Percentiles rank a stretch among this genome's conserved stretches.
phyloP scores from a whole-genome alignment of 35 echinoderm and acorn worm genomes.

The Ophioderma brevispina region DNA sequence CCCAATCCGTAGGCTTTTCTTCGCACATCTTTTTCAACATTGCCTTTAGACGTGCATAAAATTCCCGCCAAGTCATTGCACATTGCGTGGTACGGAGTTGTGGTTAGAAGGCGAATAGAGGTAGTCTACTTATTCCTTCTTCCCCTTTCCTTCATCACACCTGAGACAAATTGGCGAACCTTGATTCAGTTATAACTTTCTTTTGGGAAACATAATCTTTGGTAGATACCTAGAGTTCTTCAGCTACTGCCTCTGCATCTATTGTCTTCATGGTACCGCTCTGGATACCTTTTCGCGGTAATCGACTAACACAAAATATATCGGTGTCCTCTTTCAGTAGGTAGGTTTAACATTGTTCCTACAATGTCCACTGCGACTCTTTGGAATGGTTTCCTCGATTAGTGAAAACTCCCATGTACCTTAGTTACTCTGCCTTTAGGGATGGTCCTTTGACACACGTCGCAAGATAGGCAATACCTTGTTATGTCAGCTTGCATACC shows the following conservation, averaged over 20 bases:
- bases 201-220: too few species aligned
- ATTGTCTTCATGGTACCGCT: conserved; percentile 37
- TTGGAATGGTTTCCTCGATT: conserved; percentile 35
- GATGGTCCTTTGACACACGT: conserved; percentile 44
- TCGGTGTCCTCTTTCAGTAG: conserved; percentile 20
- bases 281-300: conserved; percentile 1
- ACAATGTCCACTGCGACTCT: conserved; percentile 55
- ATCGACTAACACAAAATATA: conserved; percentile 29
- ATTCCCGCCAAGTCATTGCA: too few species aligned
- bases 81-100: too few species aligned
- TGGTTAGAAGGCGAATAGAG: too few species aligned
- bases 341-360: conserved; percentile 37
- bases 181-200: too few species aligned
- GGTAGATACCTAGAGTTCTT: too few species aligned
- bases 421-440: conserved; percentile 61
- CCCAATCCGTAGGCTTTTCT: conserved; percentile 58
- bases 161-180: too few species aligned
- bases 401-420: conserved; percentile 29
- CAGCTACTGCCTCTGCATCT: conserved; percentile 52
- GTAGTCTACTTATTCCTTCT: too few species aligned
- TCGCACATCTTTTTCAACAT: conserved; percentile 56
- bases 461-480: background rate
- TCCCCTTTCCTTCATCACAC: too few species aligned
- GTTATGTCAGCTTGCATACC: conserved; percentile 28
- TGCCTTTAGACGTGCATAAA: conserved; percentile 42